These are phyloP conservation scores for Lethrus apterus DNA, from an alignment of 1,140 invertebrate genomes.

Conservation along the genomic window DNA sequence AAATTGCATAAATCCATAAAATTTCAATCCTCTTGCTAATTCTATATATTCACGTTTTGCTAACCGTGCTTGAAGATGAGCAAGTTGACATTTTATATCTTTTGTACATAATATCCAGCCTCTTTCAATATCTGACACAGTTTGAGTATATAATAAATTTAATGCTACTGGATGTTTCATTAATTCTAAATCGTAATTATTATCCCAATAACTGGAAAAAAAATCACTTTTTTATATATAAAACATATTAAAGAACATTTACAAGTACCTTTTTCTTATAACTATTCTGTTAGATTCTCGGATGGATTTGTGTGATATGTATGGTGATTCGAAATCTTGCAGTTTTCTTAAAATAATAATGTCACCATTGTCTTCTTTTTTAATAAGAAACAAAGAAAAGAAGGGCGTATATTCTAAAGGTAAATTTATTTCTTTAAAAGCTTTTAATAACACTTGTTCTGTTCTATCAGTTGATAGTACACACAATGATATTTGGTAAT, in stretches of 20 bases:
- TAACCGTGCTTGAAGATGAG: slow-evolving; percentile 61
- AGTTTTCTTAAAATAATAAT: slow-evolving; percentile 74
- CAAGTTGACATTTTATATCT: slow-evolving; percentile 62
- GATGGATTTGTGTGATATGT: slow-evolving; percentile 71
- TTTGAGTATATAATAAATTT: slow-evolving; percentile 84
- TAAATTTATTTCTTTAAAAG: slow-evolving; percentile 68
- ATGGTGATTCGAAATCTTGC: slow-evolving; percentile 94
- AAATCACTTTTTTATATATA: slow-evolving; percentile 13
- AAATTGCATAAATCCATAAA: slow-evolving; percentile 86
- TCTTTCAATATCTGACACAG: slow-evolving; percentile 73
- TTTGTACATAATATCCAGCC: slow-evolving; percentile 73
- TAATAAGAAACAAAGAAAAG: slow-evolving; percentile 82
- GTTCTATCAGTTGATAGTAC: slow-evolving; percentile 77
- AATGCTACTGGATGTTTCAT: slow-evolving; percentile 71
- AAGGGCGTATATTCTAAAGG: slow-evolving; percentile 70
- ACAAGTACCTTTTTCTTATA: slow-evolving; percentile 62
- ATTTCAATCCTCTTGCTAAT: slow-evolving; percentile 69
- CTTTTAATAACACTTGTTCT: slow-evolving; percentile 70
- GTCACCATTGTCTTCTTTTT: slow-evolving; percentile 65
- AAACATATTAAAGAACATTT: neutral
- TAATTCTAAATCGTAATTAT: slow-evolving; percentile 71
- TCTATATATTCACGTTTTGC: slow-evolving; percentile 85
- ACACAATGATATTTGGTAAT: slow-evolving; percentile 73
- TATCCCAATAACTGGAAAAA: slow-evolving; percentile 80
- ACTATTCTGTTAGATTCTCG: slow-evolving; percentile 55